Base-by-base conservation (phyloP, 2,113 vertebrate species). In the Phalacrocorax brasilianus region DNA sequence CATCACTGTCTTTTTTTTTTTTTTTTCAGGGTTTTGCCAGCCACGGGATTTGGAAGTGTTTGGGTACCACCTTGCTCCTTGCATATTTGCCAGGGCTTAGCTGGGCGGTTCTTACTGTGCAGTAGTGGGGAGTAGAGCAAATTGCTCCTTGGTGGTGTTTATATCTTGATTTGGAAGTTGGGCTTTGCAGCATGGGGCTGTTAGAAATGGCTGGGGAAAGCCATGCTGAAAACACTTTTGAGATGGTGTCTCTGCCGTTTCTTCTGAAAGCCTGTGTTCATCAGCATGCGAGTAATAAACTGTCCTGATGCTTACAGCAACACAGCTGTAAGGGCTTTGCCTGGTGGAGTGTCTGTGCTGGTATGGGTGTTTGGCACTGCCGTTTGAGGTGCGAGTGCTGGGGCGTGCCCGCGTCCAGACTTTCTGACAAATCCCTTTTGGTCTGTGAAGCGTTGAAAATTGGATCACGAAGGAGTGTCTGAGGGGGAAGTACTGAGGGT, bases 261-360 rank as follows among this genome's bases (percentile, higher is more conserved):
- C 77, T 83, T 61, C 72, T 63, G 88, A 86, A 55, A 88, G 78
- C 71, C 50, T 70, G 16, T 28, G 61, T 53, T 40, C 87, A 38
- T 91, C 89, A 76, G 83, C 71, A 58, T 0, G 6, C 61, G 42
- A 28, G 47, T 42, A 77, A 13, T 59, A 40, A 40, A 68, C 83
- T 9, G 58, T 73, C 84, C 79, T 75, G 84, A 18, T 61, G 3
- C 32, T 3, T 40, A 27, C 21, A 44, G 83, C 78, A 45, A 9
- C 58, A 5, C n/a, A 3, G 0, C 47, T 15, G 49, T 4, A 30
- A 20, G 15, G 1, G 15, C 56, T 9, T 14, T 17, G 59, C 82
- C 16, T 4, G 1, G 40, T 0, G 0, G 27, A 5, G 44, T 2
- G 3, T 19, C 53, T 1, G 4, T 13, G 23, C 42, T 42, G 2